Conservation (phyloP, 2,797 vertebrate genomes). For the Triplophysa yarkandensis region DNA sequence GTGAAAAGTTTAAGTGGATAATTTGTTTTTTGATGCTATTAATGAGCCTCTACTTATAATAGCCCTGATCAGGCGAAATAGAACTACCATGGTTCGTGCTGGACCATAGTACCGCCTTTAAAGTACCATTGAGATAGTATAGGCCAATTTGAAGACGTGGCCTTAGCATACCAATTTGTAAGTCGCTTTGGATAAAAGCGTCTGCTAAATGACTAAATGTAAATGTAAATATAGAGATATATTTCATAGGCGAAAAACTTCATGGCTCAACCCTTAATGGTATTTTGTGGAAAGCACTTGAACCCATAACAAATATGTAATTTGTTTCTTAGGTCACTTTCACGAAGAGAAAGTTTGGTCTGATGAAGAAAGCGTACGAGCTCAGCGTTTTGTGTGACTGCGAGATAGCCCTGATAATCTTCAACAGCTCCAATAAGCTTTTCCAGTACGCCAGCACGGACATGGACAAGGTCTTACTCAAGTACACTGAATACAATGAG, state of each 20-base stretch:
- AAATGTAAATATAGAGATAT: too few relatives aligned
- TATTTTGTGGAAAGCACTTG: too few relatives aligned
- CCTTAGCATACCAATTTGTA: too few relatives aligned
- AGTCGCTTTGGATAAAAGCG: too few relatives aligned
- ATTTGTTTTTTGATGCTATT: slow-evolving; percentile 43
- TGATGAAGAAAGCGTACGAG: slow-evolving; percentile 92
- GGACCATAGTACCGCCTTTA: too few relatives aligned
- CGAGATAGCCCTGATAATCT: slow-evolving; percentile 90
- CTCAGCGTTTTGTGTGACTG: slow-evolving; percentile 89
- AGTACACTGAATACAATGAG: slow-evolving; percentile 89
- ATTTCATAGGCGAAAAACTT: too few relatives aligned
- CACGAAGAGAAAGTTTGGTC: slow-evolving; percentile 95
- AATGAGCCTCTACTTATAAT: slow-evolving; percentile 37
- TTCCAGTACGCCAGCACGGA: slow-evolving; percentile 91
- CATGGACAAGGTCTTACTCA: slow-evolving; percentile 90
- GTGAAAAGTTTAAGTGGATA: slow-evolving; percentile 6
- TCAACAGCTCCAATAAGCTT: slow-evolving; percentile 90
- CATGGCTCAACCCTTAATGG: too few relatives aligned
- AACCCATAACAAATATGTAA: too few relatives aligned
- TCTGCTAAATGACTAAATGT: too few relatives aligned
- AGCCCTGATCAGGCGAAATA: background rate
- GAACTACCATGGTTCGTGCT: background rate
- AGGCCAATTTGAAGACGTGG: too few relatives aligned
- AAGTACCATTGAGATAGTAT: too few relatives aligned
- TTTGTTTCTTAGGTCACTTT: slow-evolving; percentile 86